Evolutionary conservation across 2,113 vertebrate species (phyloP).

Genomic region (Penelope pileata): DNA sequence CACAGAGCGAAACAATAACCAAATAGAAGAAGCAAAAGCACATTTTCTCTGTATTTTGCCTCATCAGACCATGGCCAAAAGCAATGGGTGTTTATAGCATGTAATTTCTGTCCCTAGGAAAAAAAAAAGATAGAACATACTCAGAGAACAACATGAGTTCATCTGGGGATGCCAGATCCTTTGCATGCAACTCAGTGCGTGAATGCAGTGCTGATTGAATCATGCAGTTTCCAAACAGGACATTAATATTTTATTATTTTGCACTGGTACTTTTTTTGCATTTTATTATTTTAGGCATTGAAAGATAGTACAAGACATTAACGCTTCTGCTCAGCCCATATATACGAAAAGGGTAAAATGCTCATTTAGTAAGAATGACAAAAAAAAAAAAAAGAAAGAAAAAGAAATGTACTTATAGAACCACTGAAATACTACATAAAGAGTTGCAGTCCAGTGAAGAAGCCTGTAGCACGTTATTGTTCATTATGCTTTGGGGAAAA

Average conservation of each 20-base stretch:
- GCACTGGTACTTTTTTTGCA: not conserved
- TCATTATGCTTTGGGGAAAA: not conserved
- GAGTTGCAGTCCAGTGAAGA: not conserved
- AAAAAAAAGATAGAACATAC: not conserved
- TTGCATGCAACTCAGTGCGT: not conserved
- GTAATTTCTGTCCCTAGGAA: not conserved
- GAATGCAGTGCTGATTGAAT: not conserved
- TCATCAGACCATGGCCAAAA: not conserved
- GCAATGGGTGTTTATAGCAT: not conserved
- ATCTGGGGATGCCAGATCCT: not conserved
- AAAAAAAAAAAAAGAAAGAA: not conserved
- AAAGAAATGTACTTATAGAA: not conserved
- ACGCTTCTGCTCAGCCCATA: not conserved
- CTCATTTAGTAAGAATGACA: not conserved
- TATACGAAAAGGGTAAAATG: not conserved
- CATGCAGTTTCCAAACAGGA: not conserved
- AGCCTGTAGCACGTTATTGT: not conserved
- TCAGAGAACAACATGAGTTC: not conserved
- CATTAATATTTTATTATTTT: slow-evolving; percentile 58
- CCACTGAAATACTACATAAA: not conserved
- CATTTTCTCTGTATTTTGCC: not conserved
- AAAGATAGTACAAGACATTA: not conserved
- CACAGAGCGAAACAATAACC: not conserved
- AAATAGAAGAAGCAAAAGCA: not conserved
- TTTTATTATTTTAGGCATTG: slow-evolving; percentile 6